These are phyloP conservation scores for Cephalopterus ornatus DNA, from an alignment of 2,113 vertebrate species.

Conservation along the genomic window DNA sequence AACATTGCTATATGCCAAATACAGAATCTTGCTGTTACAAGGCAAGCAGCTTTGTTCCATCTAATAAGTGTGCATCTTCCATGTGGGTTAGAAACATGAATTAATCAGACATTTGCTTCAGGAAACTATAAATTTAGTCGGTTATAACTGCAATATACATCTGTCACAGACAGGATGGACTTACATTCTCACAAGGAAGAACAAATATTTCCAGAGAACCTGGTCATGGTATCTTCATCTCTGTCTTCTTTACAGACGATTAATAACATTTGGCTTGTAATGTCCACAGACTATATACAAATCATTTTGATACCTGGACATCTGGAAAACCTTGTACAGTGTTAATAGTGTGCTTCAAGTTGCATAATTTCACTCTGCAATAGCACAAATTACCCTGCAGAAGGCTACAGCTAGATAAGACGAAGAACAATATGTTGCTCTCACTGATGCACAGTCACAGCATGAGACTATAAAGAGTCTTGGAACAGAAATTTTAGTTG, in stretches of 20 bases:
- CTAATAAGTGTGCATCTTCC: neutral
- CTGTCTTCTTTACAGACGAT: neutral
- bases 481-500: neutral
- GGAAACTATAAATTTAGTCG: neutral
- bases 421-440: neutral
- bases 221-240: neutral
- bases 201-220: neutral
- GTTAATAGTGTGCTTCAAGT: conserved; percentile 6
- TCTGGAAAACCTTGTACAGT: conserved; percentile 15
- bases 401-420: neutral
- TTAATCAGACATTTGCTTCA: neutral
- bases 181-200: neutral
- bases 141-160: neutral
- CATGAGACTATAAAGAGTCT: neutral
- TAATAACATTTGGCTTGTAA: conserved; percentile 3
- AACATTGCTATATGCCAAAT: neutral
- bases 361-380: neutral
- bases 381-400: conserved; percentile 11
- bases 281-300: neutral
- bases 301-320: conserved; percentile 19
- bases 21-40: neutral
- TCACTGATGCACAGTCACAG: neutral
- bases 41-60: neutral
- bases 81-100: neutral
- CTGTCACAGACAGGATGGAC: neutral